A percentile compares a stretch with the other conserved stretches of the same genome.
Evolutionary conservation across 2,888 invertebrate species (phyloP).

Genomic region (Rhopalosiphum nymphaeae): DNA sequence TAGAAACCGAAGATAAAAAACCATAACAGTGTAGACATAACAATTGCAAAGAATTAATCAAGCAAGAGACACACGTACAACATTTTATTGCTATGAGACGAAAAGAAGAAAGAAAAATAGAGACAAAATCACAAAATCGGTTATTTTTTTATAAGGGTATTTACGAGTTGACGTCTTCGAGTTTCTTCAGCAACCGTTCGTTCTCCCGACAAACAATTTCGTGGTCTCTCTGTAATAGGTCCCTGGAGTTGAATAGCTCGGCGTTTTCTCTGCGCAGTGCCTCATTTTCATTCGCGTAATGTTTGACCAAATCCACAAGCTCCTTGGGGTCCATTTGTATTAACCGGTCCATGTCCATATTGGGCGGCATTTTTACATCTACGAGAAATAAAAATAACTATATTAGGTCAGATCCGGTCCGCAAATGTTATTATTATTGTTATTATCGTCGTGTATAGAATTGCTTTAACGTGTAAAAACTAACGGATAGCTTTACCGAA

Average conservation of each 20-base stretch:
- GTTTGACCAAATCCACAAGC: conserved; percentile 84
- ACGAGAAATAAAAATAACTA: neutral
- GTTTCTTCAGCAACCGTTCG: conserved; percentile 86
- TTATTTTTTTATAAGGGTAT: conserved; percentile 42
- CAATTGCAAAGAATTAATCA: conserved; percentile 43
- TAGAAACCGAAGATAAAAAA: conserved; percentile 10
- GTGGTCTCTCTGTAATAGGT: conserved; percentile 87
- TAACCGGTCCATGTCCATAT: conserved; percentile 80
- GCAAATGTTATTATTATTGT: neutral
- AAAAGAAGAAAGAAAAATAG: conserved; percentile 29
- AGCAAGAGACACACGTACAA: conserved; percentile 20
- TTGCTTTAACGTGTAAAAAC: neutral
- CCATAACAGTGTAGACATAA: neutral
- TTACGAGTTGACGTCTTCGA: conserved; percentile 90
- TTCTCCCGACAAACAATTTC: conserved; percentile 92
- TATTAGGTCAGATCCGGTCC: neutral
- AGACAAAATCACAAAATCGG: conserved; percentile 41
- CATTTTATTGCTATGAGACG: conserved; percentile 45
- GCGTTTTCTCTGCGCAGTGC: conserved; percentile 86
- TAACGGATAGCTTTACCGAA: neutral
- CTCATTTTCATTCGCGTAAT: conserved; percentile 87
- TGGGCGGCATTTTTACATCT: conserved; percentile 73
- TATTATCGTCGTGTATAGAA: neutral
- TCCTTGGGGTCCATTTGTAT: conserved; percentile 83
- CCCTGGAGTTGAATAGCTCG: conserved; percentile 84